Evolutionary conservation across 2,797 vertebrate genomes (phyloP).

Genomic region (Myotis pilosus): DNA sequence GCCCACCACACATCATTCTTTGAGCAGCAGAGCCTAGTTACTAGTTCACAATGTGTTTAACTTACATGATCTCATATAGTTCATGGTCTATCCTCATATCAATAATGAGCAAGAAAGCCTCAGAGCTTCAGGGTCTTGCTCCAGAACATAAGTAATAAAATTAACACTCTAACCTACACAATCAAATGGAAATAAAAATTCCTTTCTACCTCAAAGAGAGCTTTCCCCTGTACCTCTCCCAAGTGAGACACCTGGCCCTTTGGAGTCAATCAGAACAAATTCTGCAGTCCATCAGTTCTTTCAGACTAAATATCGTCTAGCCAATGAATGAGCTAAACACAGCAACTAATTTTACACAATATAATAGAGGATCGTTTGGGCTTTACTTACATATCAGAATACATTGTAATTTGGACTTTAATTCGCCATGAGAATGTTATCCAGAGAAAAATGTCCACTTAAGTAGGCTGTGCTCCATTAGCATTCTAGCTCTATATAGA

Average conservation of each 20-base stretch:
- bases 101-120: neutral
- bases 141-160: neutral
- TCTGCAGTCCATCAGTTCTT: neutral
- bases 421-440: neutral
- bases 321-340: neutral
- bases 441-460: neutral
- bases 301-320: neutral
- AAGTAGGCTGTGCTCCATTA: neutral
- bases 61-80: neutral
- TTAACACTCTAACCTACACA: neutral
- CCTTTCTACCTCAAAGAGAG: neutral
- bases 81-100: neutral
- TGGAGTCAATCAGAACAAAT: neutral
- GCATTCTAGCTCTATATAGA: neutral
- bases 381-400: slow-evolving; percentile 4
- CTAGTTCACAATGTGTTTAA: neutral
- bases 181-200: neutral
- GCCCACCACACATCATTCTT: neutral
- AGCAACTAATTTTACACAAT: slow-evolving; percentile 24
- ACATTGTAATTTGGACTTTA: neutral
- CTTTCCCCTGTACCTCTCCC: neutral
- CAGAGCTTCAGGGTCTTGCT: neutral
- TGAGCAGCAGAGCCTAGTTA: neutral
- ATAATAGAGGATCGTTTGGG: neutral
- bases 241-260: neutral